A percentile compares a stretch with the other conserved stretches of the same genome.
These are phyloP conservation scores for Heliconius cydno DNA, from an alignment of 2,888 invertebrate genomes.

Conservation along the genomic window DNA sequence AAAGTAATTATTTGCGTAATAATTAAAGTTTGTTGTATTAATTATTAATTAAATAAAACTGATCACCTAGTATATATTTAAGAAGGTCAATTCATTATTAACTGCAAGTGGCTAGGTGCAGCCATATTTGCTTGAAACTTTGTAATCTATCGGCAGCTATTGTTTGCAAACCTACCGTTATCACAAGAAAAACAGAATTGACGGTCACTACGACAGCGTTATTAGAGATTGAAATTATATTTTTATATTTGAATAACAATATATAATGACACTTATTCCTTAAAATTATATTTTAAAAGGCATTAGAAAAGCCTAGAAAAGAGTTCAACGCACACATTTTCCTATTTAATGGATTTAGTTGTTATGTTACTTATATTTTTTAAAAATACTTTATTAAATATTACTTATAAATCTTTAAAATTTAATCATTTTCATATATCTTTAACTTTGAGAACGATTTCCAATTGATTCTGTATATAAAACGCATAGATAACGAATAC, in stretches of 20 bases:
- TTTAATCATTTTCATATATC: background rate
- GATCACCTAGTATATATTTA: conserved; percentile 45
- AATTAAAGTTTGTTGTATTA: conserved; percentile 21
- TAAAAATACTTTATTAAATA: background rate
- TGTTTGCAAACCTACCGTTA: conserved; percentile 55
- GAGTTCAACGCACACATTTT: conserved; percentile 72
- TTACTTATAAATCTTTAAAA: background rate
- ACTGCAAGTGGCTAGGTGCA: conserved; percentile 46
- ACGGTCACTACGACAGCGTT: conserved; percentile 20
- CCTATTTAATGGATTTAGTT: background rate
- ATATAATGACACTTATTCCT: background rate
- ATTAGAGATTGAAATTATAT: conserved; percentile 20
- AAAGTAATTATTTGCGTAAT: conserved; percentile 27
- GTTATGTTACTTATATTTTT: background rate
- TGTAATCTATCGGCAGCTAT: conserved; percentile 53
- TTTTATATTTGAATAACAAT: background rate
- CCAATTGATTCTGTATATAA: conserved; percentile 36
- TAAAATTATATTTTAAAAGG: conserved; percentile 10
- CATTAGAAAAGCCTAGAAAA: conserved; percentile 59
- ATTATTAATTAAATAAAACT: conserved; percentile 37
- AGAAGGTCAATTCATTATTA: conserved; percentile 45
- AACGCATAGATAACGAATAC: conserved; percentile 39
- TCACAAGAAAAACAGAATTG: conserved; percentile 52
- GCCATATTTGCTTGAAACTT: conserved; percentile 57
- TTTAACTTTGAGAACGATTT: background rate